Evolutionary conservation across 2,113 vertebrate species (phyloP), one percentile per base, ranked within the genome.

Genomic region (Cyprinodon tularosa): DNA sequence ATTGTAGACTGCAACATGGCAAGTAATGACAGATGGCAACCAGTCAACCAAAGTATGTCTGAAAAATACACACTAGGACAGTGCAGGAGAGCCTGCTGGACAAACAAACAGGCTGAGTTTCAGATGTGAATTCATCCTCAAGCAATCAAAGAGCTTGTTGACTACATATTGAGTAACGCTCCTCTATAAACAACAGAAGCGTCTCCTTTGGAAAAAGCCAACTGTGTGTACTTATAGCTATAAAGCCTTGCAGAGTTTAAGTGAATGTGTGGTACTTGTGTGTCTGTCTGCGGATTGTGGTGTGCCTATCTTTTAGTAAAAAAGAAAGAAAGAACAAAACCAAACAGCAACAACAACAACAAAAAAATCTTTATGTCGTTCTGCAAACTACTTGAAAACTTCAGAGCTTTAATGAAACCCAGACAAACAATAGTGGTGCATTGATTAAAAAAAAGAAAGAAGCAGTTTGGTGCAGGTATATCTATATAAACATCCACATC

Each of bases 391-490:
- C 92, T 93, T 94, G 91, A 94, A 93, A 92, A 75, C 82, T 91
- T 88, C 86, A 89, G 87, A 95, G 94, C 94, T 95, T 95, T 94
- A 94, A 94, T 92, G 80, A 88, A 91, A 93, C 85, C 78, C 65
- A 85, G 77, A 85, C 75, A 87, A 81, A 89, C 76, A 83, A 72
- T 70, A 82, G 79, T 82, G 75, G 71, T 77, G 84, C 72, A 87
- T 85, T 69, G 59, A 90, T 83, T 82, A 63, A 80, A 65, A 77
- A 67, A 77, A 76, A 85, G 82, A 84, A 29, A 84, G 87, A 86
- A 76, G 61, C 73, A 75, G 71, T 72, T 85, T 80, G 83, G 76
- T 88, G 75, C 75, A 12, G 15, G 20, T 83, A 73, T 82, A 64
- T 63, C 6, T 69, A 80, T 63, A 57, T n/a, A 57, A 65, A 45